Conservation (phyloP, 2,113 vertebrate genomes). For the Corythornis madagascariensis region DNA sequence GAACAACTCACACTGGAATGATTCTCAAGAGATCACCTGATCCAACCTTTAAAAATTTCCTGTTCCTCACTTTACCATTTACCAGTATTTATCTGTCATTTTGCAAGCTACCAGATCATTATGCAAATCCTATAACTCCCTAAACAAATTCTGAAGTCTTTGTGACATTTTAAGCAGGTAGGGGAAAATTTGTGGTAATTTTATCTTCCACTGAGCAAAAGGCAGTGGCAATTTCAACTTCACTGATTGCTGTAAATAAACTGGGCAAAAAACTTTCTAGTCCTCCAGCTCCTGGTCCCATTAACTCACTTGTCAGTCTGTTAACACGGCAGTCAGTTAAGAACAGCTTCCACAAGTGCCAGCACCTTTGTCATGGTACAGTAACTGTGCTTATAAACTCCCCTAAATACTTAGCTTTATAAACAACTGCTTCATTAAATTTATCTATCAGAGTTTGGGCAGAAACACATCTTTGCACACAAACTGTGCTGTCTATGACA, state of each 20-base stretch:
- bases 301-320: not conserved
- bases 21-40: not conserved
- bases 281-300: not conserved
- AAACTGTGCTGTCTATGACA: not conserved
- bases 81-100: not conserved
- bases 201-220: not conserved
- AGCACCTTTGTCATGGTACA: not conserved
- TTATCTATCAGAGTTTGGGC: not conserved
- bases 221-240: not conserved
- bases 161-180: not conserved
- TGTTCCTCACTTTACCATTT: not conserved
- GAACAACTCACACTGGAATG: not conserved
- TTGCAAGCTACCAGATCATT: not conserved
- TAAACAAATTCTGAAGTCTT: not conserved
- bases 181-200: not conserved
- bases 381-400: not conserved
- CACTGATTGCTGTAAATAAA: not conserved
- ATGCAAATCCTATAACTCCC: not conserved
- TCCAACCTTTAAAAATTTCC: not conserved
- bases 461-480: not conserved
- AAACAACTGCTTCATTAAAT: not conserved
- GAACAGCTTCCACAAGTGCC: not conserved
- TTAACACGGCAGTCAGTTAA: not conserved
- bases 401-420: not conserved
- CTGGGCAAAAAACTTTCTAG: not conserved